Evolutionary conservation across 2,113 vertebrate species (phyloP).

Genomic region (Percina caprodes): DNA sequence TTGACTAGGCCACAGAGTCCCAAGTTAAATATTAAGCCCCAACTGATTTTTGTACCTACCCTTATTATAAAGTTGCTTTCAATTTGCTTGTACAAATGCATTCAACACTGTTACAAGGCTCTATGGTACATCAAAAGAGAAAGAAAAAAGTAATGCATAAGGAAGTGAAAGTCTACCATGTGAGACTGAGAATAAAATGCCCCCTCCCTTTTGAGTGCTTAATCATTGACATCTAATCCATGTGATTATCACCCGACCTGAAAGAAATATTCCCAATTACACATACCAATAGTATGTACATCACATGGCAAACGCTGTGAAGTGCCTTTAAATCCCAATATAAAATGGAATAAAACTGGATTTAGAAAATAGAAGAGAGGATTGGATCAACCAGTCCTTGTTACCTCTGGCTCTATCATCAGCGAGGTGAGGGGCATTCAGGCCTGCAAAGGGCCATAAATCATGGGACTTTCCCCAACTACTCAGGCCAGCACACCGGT

Average conservation of each 20-base stretch:
- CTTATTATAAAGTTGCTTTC: conserved; percentile 28
- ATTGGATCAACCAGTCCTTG: conserved; percentile 59
- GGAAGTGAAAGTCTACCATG: conserved; percentile 66
- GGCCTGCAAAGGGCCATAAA: conserved; percentile 82
- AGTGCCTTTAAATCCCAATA: conserved; percentile 57
- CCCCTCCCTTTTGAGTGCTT: conserved; percentile 51
- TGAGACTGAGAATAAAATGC: conserved; percentile 68
- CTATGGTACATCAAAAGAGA: conserved; percentile 33
- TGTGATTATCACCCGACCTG: conserved; percentile 65
- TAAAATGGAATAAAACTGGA: conserved; percentile 62
- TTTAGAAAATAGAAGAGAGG: conserved; percentile 65
- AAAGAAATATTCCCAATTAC: conserved; percentile 65
- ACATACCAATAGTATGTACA: conserved; percentile 24
- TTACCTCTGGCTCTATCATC: conserved; percentile 73
- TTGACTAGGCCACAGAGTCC: conserved; percentile 50
- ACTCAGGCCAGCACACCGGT: conserved; percentile 66
- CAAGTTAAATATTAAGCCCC: conserved; percentile 58
- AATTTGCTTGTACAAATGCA: conserved; percentile 19
- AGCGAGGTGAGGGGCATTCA: conserved; percentile 75
- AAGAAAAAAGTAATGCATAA: conserved; percentile 55
- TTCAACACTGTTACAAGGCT: conserved; percentile 40
- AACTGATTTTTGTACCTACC: background rate
- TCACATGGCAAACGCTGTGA: conserved; percentile 32
- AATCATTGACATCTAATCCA: conserved; percentile 79
- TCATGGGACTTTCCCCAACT: conserved; percentile 82